Conservation (phyloP, 2,888 invertebrate species). For the Agriotes lineatus region DNA sequence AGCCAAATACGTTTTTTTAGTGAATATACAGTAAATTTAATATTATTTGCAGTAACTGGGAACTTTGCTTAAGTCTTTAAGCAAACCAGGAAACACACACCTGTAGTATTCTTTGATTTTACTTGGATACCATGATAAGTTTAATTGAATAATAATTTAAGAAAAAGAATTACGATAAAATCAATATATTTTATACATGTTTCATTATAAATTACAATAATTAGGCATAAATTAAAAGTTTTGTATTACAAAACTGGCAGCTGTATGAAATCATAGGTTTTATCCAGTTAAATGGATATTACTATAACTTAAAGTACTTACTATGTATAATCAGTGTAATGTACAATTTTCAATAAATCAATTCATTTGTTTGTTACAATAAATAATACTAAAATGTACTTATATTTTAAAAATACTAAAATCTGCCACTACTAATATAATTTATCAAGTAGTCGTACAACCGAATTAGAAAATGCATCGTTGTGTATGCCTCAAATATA, state of each 20-base stretch:
- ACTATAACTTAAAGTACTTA: slow-evolving; percentile 28
- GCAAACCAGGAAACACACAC: no score
- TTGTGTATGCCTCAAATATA: no score
- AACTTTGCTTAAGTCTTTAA: no score
- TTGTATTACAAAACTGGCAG: slow-evolving; percentile 59
- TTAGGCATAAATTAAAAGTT: slow-evolving; percentile 61
- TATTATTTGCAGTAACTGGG: no score
- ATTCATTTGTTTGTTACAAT: slow-evolving; percentile 17
- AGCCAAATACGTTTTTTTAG: no score
- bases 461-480: no score
- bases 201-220: slow-evolving; percentile 64
- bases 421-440: no score
- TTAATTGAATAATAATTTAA: no score
- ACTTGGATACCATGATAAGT: no score
- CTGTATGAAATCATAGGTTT: slow-evolving; percentile 37
- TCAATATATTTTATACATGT: slow-evolving; percentile 65
- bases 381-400: slow-evolving; percentile 30
- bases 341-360: slow-evolving; percentile 27
- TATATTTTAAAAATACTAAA: slow-evolving; percentile 20
- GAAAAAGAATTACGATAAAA: slow-evolving; percentile 58
- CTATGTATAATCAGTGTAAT: slow-evolving; percentile 19
- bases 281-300: slow-evolving; percentile 21
- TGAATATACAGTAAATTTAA: no score
- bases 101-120: no score
- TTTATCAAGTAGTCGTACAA: no score